Evolutionary conservation across 2,797 vertebrate species (phyloP), one percentile per base, ranked within the genome.

Genomic region (Chloroceryle amazona): DNA sequence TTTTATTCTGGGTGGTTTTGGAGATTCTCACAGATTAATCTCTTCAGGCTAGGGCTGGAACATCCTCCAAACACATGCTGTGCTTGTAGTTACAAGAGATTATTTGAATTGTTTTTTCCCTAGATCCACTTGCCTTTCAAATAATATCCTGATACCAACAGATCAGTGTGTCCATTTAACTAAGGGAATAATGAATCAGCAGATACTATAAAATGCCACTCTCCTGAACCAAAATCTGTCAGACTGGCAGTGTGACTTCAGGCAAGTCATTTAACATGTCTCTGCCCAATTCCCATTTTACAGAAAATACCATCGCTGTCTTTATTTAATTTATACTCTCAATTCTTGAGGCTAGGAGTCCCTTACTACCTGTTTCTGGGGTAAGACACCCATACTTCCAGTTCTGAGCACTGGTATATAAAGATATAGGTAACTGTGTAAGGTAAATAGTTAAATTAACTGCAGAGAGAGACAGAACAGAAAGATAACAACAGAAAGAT

Each of bases 151-250:
- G 72, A 74, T 7, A 20, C 13, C 3, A 2, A 9, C 17, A 46
- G 51, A 33, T 23, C 46, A 29, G 29, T 1, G 1, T 33, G 28
- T 37, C 49, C 3, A 0, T 60, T 20, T 82, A 41, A 16, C 28
- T 15, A 23, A 67, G 86, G 58, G 58, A 52, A 23, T 4, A 31
- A 57, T 5, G 37, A 55, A n/a, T 19, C 2, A 0, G 46, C 1
- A 3, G 47, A 22, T 62, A 60, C 67, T 60, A 13, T 6, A n/a
- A 54, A 71, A 28, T 2, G 3, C 5, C 67, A 47, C 67, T 70
- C 3, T 39, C 22, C 71, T 16, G 1, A 62, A 19, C 25, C 52
- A 47, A 44, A 65, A 70, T 16, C 33, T 67, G 51, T n/a, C 70
- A 35, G 12, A 14, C 46, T 49, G 51, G 29, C 74, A 74, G 12